Conservation (phyloP, 2,888 invertebrate species). For the Synergus japonicus region DNA sequence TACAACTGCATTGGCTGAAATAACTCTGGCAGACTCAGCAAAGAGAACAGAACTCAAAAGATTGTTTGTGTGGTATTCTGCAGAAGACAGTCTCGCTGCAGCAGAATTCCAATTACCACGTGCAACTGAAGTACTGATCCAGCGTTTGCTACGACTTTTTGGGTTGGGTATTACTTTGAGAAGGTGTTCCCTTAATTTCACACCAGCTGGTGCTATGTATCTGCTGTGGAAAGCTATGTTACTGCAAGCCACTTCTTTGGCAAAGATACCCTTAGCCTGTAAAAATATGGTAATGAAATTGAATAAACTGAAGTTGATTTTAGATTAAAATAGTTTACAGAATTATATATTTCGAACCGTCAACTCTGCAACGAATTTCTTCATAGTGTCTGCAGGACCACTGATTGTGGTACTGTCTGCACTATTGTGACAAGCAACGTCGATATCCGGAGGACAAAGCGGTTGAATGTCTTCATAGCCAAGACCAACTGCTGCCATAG, state of each 20-base stretch:
- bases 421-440: conserved; percentile 93
- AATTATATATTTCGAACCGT: conserved; percentile 56
- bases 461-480: conserved; percentile 81
- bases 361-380: conserved; percentile 83
- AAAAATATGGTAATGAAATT: conserved; percentile 15
- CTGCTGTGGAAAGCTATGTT: conserved; percentile 94
- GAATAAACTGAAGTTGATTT: too few species aligned
- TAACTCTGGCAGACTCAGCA: conserved; percentile 88
- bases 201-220: conserved; percentile 87
- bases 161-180: conserved; percentile 83
- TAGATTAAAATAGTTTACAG: not conserved
- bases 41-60: conserved; percentile 85
- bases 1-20: conserved; percentile 89
- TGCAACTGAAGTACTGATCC: conserved; percentile 92
- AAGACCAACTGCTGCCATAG: conserved; percentile 93
- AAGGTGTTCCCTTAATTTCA: conserved; percentile 83
- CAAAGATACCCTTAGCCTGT: conserved; percentile 86
- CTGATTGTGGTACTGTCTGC: conserved; percentile 92
- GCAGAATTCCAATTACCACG: conserved; percentile 84
- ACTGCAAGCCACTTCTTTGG: conserved; percentile 89
- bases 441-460: conserved; percentile 86
- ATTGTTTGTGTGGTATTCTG: conserved; percentile 94
- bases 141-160: conserved; percentile 84
- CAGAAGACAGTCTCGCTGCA: conserved; percentile 84
- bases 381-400: conserved; percentile 86